Base-by-base conservation (phyloP, 2,888 invertebrate genomes). In the Galerucella calmariensis region DNA sequence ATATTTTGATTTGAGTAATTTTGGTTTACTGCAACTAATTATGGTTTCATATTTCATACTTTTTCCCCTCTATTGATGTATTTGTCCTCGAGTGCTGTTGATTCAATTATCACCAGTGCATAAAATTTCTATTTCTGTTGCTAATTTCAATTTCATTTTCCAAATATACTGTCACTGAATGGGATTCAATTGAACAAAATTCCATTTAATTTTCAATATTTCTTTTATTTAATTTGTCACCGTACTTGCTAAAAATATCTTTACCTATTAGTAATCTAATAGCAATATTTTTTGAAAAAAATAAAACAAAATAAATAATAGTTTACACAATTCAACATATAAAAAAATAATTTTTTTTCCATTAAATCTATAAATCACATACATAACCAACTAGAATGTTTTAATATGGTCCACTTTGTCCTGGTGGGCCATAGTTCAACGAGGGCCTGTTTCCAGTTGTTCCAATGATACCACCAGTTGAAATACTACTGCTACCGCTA, bases 331-430 rank as follows among this genome's bases (percentile, higher is more conserved):
- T 53, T 69, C 11, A 77, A 68, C 69, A 66, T 16, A 46, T 44
- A 67, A 61, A 11, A 11, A 63, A 27, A 44, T 46, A 4, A 67
- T 24, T 53, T 51, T 41, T 70, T 14, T 4, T 16, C 16, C n/a
- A 69, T 65, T 68, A 70, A 59, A 35, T 53, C 69, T 58, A 76
- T 68, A 20, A 71, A 78, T 77, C 75, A 77, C 79, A 77, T 72
- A 8, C 10, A 53, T 61, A 65, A 4, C 2, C 16, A 56, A 20
- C 2, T 9, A n/a, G 20, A 9, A 56, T 56, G 4, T 56, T 75
- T 82, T 85, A 86, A 78, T 87, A 87, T 44, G 87, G 86, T 62
- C 87, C 87, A 67, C 85, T 86, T 24, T 86, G 85, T 35, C 87
- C 87, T 67, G 88, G 88, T 67, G 87, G 86, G 72, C 87, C 87